Conservation (phyloP, 2,797 vertebrate genomes). For the Hippoglossus hippoglossus region DNA sequence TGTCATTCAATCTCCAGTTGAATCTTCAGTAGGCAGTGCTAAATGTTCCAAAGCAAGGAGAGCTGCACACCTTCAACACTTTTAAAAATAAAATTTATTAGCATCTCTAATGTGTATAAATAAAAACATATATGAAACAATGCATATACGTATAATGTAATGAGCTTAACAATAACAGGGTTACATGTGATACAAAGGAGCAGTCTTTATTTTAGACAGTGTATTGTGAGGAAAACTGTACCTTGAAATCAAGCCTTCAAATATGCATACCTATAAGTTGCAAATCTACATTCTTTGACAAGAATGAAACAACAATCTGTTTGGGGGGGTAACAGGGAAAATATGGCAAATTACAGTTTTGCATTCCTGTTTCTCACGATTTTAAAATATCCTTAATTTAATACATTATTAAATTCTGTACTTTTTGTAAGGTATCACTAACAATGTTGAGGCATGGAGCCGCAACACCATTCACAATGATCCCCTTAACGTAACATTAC, state of each 20-base stretch:
- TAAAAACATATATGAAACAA: conserved; percentile 91
- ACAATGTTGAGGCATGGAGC: conserved; percentile 57
- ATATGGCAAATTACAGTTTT: conserved; percentile 83
- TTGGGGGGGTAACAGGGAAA: conserved; percentile 65
- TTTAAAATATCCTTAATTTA: conserved; percentile 75
- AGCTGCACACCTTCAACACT: conserved; percentile 73
- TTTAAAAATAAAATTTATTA: conserved; percentile 97
- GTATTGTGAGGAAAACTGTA: conserved; percentile 85
- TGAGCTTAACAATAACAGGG: conserved; percentile 90
- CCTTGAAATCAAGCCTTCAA: conserved; percentile 81
- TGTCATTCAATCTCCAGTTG: not conserved
- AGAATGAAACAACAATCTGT: conserved; percentile 71
- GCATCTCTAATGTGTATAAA: conserved; percentile 93
- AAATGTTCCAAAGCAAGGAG: conserved; percentile 19
- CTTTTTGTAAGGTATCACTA: conserved; percentile 51
- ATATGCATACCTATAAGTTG: conserved; percentile 85
- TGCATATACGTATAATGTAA: conserved; percentile 88
- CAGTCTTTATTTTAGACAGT: conserved; percentile 80
- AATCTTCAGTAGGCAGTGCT: not conserved
- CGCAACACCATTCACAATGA: conserved; percentile 67
- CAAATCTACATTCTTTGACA: conserved; percentile 89
- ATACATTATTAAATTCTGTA: conserved; percentile 68
- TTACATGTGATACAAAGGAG: conserved; percentile 86
- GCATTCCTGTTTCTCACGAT: conserved; percentile 76
- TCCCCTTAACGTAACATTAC: conserved; percentile 57